Evolutionary conservation across 2,113 vertebrate genomes (phyloP).

Genomic region (Platycercus adscitus): DNA sequence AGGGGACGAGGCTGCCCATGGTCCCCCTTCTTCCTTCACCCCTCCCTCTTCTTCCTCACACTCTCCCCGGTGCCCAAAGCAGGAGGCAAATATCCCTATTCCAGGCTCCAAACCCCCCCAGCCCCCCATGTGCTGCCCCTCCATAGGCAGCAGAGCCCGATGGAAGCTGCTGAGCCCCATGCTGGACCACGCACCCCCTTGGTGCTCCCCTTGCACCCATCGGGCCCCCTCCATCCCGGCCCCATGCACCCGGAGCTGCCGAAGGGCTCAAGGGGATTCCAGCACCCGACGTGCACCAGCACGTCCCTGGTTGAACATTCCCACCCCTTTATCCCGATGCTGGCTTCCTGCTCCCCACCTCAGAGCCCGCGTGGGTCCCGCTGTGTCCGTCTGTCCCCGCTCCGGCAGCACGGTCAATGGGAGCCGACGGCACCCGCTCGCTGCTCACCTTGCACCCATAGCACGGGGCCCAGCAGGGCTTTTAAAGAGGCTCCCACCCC

Average conservation of each 20-base stretch:
- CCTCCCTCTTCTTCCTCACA: fast-evolving
- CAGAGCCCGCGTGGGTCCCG: neutral
- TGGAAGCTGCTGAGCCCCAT: fast-evolving
- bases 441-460: neutral
- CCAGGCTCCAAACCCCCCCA: fast-evolving
- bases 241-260: fast-evolving
- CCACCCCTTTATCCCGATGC: fast-evolving
- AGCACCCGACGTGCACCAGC: neutral
- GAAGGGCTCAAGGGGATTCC: neutral
- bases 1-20: fast-evolving
- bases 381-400: neutral
- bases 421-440: neutral
- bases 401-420: neutral
- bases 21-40: fast-evolving
- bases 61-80: fast-evolving
- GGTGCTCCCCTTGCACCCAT: fast-evolving
- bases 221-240: fast-evolving
- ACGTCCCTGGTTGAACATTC: fast-evolving
- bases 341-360: fast-evolving
- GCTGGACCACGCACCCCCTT: fast-evolving
- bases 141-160: fast-evolving
- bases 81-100: neutral
- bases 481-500: constrained; percentile 55
- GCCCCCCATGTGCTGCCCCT: fast-evolving
- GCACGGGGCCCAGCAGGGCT: neutral